These are phyloP conservation scores for Drosophila pseudotalamancana DNA, from an alignment of 2,888 invertebrate genomes.

Conservation along the genomic window DNA sequence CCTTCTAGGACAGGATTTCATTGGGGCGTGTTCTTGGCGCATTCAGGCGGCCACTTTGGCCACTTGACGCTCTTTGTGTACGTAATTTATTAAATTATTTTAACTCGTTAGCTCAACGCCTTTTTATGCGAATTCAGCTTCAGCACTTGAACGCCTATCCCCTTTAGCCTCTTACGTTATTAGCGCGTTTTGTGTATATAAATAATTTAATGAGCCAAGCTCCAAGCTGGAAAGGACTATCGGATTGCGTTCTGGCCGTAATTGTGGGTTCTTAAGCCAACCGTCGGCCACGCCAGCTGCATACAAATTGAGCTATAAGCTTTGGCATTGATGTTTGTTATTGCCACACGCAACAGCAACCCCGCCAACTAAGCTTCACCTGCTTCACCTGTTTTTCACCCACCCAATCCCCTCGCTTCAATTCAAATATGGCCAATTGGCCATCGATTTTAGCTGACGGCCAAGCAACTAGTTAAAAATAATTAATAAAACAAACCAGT, in stretches of 20 bases:
- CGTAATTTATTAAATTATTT: constrained; percentile 74
- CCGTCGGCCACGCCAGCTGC: constrained; percentile 60
- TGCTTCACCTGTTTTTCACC: no score
- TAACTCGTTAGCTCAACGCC: constrained; percentile 69
- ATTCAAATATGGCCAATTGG: constrained; percentile 52
- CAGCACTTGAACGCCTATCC: constrained; percentile 9
- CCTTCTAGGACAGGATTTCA: constrained; percentile 35
- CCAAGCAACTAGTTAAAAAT: constrained; percentile 59
- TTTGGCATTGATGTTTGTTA: constrained; percentile 49
- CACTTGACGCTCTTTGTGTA: constrained; percentile 55
- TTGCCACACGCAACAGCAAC: background rate
- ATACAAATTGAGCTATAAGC: constrained; percentile 79
- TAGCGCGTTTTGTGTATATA: constrained; percentile 74
- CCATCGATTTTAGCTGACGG: constrained; percentile 54
- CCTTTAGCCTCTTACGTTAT: constrained; percentile 50
- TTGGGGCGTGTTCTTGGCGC: constrained; percentile 8
- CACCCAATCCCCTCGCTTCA: no score
- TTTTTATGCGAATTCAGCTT: constrained; percentile 24
- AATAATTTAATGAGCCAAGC: constrained; percentile 63
- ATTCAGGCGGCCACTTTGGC: constrained; percentile 36
- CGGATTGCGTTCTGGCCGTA: constrained; percentile 15
- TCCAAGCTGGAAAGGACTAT: background rate
- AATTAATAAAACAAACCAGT: constrained; percentile 75
- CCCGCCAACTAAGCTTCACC: no score
- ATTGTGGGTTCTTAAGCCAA: constrained; percentile 50